Evolutionary conservation across 2,888 invertebrate species (phyloP), one percentile per base, ranked within the genome.

Genomic region (Aphidoletes aphidimyza): DNA sequence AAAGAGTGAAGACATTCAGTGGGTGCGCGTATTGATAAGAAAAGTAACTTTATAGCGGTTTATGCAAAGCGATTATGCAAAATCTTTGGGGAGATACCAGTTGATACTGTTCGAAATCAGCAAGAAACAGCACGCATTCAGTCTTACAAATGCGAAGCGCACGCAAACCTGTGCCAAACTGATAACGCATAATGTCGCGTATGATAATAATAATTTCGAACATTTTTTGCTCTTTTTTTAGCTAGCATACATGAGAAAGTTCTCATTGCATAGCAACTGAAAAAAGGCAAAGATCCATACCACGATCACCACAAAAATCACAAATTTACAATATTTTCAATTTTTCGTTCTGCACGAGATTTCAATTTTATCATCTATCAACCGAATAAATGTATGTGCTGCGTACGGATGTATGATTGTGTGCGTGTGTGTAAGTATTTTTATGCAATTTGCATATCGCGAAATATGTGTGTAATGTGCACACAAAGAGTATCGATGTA

Each of bases 151-250:
- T 19, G 19, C 47, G 17, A 47, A 47, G 2, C 9, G 17, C 14
- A 2, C 2, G 17, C 9, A 17, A 69, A 69, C 34, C 34, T 69
- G 69, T 30, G 14, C 34, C 69, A 30, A 69, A 69, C 69, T 30
- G 69, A 69, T 69, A 69, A 69, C 34, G 30, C 69, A 69, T 69
- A 69, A 69, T 69, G 69, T 30, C 22, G 54, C 54, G 54, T 54
- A 54, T 54, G 22, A 54, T 54, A 54, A 54, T 54, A 54, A 54
- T 69, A 69, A 69, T 69, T 69, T 69, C 54, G 2, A 17, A 3
- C 6, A 54, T 17, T 69, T 34, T 34, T 69, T 34, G 6, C 42
- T 6, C 42, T 42, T n/a, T n/a, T n/a, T n/a, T n/a, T n/a, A n/a
- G n/a, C n/a, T n/a, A n/a, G n/a, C n/a, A n/a, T n/a, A n/a, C n/a